Evolutionary conservation across 2,888 invertebrate genomes (phyloP), one percentile per base, ranked within the genome.

Genomic region (Apoda limacodes): DNA sequence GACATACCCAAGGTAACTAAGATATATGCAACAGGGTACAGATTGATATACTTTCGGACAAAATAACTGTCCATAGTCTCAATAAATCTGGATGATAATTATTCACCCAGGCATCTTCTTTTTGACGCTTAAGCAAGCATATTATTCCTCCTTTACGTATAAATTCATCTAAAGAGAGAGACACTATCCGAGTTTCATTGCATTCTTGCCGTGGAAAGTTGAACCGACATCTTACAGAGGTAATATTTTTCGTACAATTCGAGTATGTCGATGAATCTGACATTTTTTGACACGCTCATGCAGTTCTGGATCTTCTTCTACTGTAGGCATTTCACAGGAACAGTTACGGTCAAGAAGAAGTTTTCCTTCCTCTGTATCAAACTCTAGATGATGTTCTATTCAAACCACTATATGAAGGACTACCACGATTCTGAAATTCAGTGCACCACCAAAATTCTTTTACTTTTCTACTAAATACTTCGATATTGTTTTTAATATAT

Each of bases 31-130:
- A n/a, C n/a, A n/a, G n/a, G n/a, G n/a, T n/a, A n/a, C n/a, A n/a
- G n/a, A n/a, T n/a, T n/a, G n/a, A n/a, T n/a, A n/a, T n/a, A n/a
- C n/a, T n/a, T n/a, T n/a, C n/a, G n/a, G n/a, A n/a, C 41, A 48
- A 52, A 31, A 50, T 52, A 2, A 29, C 48, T 24, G 25, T 35
- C 40, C 50, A 47, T 30, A 25, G 32, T 31, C 34, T 31, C 27
- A 30, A 43, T 19, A 32, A 42, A 13, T 13, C 22, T 6, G 43
- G 34, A 25, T 27, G 35, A 21, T 43, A 40, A 31, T 38, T 35
- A 28, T 39, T 39, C 9, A 38, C 29, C 35, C 30, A 31, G 11
- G 29, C 9, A 34, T 39, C 29, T 29, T 28, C 25, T 10, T 14
- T 23, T 5, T 25, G 22, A 28, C 29, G 15, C 20, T 30, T 34